These are phyloP conservation scores for Amaurobius ferox DNA, from an alignment of 2,888 invertebrate genomes.

Conservation along the genomic window DNA sequence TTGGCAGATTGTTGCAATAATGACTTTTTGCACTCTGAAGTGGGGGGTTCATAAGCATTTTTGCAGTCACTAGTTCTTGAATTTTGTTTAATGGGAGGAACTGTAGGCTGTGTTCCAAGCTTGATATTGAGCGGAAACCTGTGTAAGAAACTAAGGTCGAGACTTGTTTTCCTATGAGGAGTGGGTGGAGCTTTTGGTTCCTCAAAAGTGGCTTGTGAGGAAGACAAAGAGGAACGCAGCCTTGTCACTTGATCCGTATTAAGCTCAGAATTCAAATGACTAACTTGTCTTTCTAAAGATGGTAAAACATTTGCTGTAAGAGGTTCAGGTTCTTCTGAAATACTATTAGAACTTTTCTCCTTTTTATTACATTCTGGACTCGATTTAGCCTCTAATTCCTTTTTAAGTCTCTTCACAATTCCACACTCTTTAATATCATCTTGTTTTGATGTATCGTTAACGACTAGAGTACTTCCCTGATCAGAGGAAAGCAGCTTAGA, in stretches of 20 bases:
- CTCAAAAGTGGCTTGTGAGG: constrained; percentile 29
- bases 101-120: constrained; percentile 33
- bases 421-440: constrained; percentile 80
- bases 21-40: constrained; percentile 4
- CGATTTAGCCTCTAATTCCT: constrained; percentile 89
- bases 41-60: background rate
- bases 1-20: constrained; percentile 36
- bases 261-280: constrained; percentile 14
- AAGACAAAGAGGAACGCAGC: constrained; percentile 21
- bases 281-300: constrained; percentile 15
- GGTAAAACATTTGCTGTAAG: constrained; percentile 1
- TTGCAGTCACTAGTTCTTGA: constrained; percentile 44
- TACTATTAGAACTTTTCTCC: constrained; percentile 26
- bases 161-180: constrained; percentile 77
- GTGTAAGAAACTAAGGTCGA: constrained; percentile 74
- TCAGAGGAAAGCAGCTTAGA: constrained; percentile 64
- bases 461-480: constrained; percentile 63
- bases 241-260: constrained; percentile 21
- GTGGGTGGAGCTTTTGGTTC: constrained; percentile 76
- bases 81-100: constrained; percentile 48
- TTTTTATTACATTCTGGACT: constrained; percentile 31
- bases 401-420: constrained; percentile 89
- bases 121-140: constrained; percentile 56
- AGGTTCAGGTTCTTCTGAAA: constrained; percentile 13
- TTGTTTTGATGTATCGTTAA: constrained; percentile 40